Base-by-base conservation (phyloP, 2,888 invertebrate species). In the Aricia artaxerxes region DNA sequence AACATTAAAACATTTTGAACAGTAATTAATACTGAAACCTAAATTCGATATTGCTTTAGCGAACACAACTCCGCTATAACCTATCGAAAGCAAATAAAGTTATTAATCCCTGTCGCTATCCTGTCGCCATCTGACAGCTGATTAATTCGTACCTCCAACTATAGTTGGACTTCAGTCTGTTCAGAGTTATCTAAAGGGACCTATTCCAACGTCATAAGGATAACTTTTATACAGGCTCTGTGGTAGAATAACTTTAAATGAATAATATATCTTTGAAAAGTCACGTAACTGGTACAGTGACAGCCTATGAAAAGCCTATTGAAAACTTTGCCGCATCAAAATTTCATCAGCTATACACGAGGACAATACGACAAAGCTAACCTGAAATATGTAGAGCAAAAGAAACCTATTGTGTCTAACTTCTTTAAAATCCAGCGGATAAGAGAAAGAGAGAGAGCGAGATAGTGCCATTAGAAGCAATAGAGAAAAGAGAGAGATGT, bases 21-120 rank as follows among this genome's bases (percentile, higher is more conserved):
- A 24, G 61, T 24, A 24, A 9, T 31, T 11, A 61, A 31, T 11
- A 69, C 35, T 38, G 31, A 69, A 69, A 38, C 69, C 69, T 38
- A 24, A 5, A 69, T 35, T 69, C 11, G 9, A 38, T 38, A 1
- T 38, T 64, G 11, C 9, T 24, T 35, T 69, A 31, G 35, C 31
- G 31, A 69, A 35, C 2, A 61, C 69, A 35, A 69, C 64, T 11
- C 13, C 13, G 11, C 64, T 69, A 35, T 13, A 61, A 61, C 24
- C 61, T 24, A 69, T 69, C 69, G 11, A 69, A 35, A 69, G 35
- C 1, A 69, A 69, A 69, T 35, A 69, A 69, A 16, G 69, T 69
- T 69, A 69, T 69, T 69, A 69, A 69, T 69, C 69, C 31, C 31
- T 31, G 64, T 64, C 64, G 64, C 64, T 64, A 31, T 61, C 31